Conservation (phyloP, 2,888 invertebrate species). For the Sialis fuliginosa region DNA sequence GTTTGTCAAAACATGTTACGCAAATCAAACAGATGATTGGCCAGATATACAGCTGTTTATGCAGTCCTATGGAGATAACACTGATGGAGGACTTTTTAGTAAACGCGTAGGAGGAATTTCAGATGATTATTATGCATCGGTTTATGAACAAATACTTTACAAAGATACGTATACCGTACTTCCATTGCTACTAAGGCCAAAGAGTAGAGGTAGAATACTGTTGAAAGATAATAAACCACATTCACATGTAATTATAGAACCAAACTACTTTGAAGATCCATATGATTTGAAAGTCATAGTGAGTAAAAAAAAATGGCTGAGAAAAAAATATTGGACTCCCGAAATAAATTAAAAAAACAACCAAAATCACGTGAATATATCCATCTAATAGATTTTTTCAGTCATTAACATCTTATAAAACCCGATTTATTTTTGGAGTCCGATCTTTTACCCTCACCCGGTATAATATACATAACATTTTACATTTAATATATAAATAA, state of each 20-base stretch:
- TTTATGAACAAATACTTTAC: slow-evolving; percentile 53
- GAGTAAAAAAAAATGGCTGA: slow-evolving; percentile 17
- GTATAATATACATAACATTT: not conserved
- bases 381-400: no score
- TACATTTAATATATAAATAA: not conserved
- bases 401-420: no score
- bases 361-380: no score
- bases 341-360: no score
- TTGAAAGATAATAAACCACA: slow-evolving; percentile 50
- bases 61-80: slow-evolving; percentile 53
- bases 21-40: slow-evolving; percentile 44
- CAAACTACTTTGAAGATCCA: slow-evolving; percentile 66
- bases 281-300: slow-evolving; percentile 55
- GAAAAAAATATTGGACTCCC: no score
- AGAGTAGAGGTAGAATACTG: slow-evolving; percentile 48
- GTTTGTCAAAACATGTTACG: slow-evolving; percentile 57
- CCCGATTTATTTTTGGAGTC: no score
- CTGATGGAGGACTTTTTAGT: slow-evolving; percentile 61
- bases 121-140: slow-evolving; percentile 44
- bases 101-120: slow-evolving; percentile 47
- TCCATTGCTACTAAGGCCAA: slow-evolving; percentile 54
- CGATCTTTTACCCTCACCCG: no score
- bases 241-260: slow-evolving; percentile 65
- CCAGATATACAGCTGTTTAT: slow-evolving; percentile 68
- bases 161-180: slow-evolving; percentile 48